Evolutionary conservation across 2,113 vertebrate species (phyloP).

Genomic region (Thunnus maccoyii): DNA sequence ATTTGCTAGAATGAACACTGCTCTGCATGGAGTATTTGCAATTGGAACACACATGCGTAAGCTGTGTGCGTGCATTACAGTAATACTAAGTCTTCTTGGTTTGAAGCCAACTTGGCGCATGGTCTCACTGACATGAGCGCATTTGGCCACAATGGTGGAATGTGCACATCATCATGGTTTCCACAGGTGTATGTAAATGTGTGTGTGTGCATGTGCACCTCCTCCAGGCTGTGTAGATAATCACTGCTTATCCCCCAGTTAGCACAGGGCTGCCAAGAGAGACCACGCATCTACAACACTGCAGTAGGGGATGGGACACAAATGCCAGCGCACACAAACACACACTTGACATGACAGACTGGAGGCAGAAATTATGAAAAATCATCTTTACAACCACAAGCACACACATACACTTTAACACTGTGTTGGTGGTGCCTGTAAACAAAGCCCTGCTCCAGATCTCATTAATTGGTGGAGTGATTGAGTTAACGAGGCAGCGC

Average conservation of each 20-base stretch:
- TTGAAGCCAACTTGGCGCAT: slow-evolving; percentile 37
- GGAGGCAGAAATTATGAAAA: slow-evolving; percentile 31
- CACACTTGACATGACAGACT: slow-evolving; percentile 38
- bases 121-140: slow-evolving; percentile 27
- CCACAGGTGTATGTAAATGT: slow-evolving; percentile 31
- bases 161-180: slow-evolving; percentile 33
- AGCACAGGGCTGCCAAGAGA: slow-evolving; percentile 48
- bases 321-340: slow-evolving; percentile 11
- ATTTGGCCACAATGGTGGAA: slow-evolving; percentile 41
- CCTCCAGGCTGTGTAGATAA: slow-evolving; percentile 53
- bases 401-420: slow-evolving; percentile 8
- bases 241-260: slow-evolving; percentile 56
- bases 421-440: slow-evolving; percentile 37
- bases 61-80: slow-evolving; percentile 9
- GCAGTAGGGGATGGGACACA: slow-evolving; percentile 19
- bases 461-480: slow-evolving; percentile 70
- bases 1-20: slow-evolving; percentile 56
- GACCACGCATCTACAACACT: slow-evolving; percentile 42
- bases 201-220: background rate
- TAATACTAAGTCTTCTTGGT: slow-evolving; percentile 36
- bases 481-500: slow-evolving; percentile 71
- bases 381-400: slow-evolving; percentile 12
- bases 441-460: slow-evolving; percentile 61
- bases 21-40: slow-evolving; percentile 30
- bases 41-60: background rate